Evolutionary conservation across 2,888 invertebrate species (phyloP).

Genomic region (Quadroppia sp.): DNA sequence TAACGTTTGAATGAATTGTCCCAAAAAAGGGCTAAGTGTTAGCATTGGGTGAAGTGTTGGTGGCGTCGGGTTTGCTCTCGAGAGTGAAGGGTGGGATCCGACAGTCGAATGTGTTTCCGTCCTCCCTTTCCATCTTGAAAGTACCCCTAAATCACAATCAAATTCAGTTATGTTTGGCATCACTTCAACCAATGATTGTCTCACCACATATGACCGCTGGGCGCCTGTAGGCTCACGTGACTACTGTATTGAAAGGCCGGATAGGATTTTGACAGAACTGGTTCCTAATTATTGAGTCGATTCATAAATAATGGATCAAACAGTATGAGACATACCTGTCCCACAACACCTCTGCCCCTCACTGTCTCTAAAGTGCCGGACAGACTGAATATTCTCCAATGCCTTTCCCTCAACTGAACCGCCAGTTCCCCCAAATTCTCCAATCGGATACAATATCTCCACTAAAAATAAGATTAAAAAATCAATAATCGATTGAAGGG

Average conservation of each 20-base stretch:
- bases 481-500: neutral
- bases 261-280: slow-evolving; percentile 74
- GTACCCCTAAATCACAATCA: slow-evolving; percentile 68
- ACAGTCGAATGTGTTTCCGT: slow-evolving; percentile 94
- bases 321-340: slow-evolving; percentile 58
- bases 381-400: slow-evolving; percentile 95
- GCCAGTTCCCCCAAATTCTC: slow-evolving; percentile 86
- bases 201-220: slow-evolving; percentile 96
- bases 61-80: slow-evolving; percentile 78
- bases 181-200: too few relatives aligned
- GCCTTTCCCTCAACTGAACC: slow-evolving; percentile 90
- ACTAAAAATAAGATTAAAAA: slow-evolving; percentile 59
- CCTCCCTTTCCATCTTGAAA: slow-evolving; percentile 93
- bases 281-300: too few relatives aligned
- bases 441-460: slow-evolving; percentile 95
- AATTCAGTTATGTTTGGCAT: neutral
- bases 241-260: slow-evolving; percentile 98
- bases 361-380: slow-evolving; percentile 78
- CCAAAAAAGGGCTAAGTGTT: neutral
- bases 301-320: too few relatives aligned
- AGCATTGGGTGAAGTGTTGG: neutral
- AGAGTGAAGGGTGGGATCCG: slow-evolving; percentile 95
- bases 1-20: too few relatives aligned
- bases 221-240: slow-evolving; percentile 92
- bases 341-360: slow-evolving; percentile 92